Evolutionary conservation across 2,888 invertebrate species (phyloP).

Genomic region (Xestia rhomboidea): DNA sequence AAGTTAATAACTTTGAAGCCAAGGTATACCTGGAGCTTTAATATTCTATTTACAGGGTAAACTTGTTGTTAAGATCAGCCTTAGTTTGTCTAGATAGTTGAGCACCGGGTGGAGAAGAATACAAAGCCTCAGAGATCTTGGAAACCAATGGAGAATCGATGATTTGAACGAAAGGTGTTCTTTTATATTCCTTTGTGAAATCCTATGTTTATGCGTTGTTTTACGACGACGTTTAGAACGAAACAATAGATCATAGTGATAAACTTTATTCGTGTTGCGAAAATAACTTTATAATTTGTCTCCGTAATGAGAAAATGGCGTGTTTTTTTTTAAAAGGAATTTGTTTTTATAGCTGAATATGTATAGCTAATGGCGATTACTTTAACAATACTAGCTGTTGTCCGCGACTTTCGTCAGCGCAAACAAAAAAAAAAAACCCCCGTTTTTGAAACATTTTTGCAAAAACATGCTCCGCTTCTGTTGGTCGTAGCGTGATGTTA

Average conservation of each 20-base stretch:
- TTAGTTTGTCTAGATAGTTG: background rate
- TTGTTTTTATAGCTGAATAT: background rate
- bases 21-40: conserved; percentile 25
- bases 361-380: background rate
- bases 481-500: too few species aligned
- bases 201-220: conserved; percentile 12
- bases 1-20: conserved; percentile 28
- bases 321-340: conserved; percentile 5
- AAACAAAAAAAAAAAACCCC: too few species aligned
- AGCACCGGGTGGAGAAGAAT: background rate
- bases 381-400: too few species aligned
- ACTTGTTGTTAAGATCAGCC: conserved; percentile 23
- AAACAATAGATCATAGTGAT: conserved; percentile 24
- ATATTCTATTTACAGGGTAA: conserved; percentile 50
- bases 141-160: conserved; percentile 31
- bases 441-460: too few species aligned
- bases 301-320: conserved; percentile 26
- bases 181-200: conserved; percentile 21
- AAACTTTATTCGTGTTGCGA: conserved; percentile 11
- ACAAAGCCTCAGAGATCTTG: background rate
- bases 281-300: conserved; percentile 44
- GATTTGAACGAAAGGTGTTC: conserved; percentile 3
- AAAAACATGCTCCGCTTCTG: too few species aligned
- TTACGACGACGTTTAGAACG: conserved; percentile 11
- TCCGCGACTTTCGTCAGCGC: too few species aligned